Base-by-base conservation (phyloP, 92 coral and sea anemone species). In the Zoanthus sansibaricus region DNA sequence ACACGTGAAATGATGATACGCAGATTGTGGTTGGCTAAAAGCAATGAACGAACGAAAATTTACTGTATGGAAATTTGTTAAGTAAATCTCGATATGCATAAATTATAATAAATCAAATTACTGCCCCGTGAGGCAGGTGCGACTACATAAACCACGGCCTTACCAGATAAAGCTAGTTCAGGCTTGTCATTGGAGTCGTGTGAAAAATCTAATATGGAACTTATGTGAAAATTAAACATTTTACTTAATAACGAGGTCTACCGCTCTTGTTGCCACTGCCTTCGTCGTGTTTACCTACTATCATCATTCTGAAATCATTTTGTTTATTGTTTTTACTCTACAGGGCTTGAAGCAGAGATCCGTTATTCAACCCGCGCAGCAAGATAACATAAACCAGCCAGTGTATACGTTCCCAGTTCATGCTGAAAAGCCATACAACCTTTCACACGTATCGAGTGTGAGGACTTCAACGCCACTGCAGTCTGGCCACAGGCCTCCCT, bases 401-500 rank as follows among this genome's bases (percentile, higher is more conserved):
- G 45, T 42, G 46, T 75, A 20, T 64, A 61, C 75, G 62, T 18
- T 75, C 61, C 12, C 25, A 46, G 45, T 74, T 64, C 54, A 74
- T n/a, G 49, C 74, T 9, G 8, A 52, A 4, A 45, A 30, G 62
- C 13, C 74, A 16, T 64, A 46, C 14, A 49, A 66, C 20, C 85
- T 64, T 6, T 46, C 85, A 68, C 55, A 67, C 11, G 6, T 66
- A 52, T 25, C 85, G 6, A 80, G 18, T 64, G 44, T 47, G 45
- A 66, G 47, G 33, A 11, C 61, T 64, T 59, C 74, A 3, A 32
- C 73, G 25, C 58, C 70, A 11, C 20, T 64, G 15, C 74, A 80
- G 31, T 56, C 85, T n/a, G 62, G 47, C 3, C 85, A 66, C 73
- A 80, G 85, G 85, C 85, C 85, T 21, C 85, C 85, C 75, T 37